These are phyloP conservation scores for Eulithis prunata DNA, from an alignment of 2,888 invertebrate species.

Conservation along the genomic window DNA sequence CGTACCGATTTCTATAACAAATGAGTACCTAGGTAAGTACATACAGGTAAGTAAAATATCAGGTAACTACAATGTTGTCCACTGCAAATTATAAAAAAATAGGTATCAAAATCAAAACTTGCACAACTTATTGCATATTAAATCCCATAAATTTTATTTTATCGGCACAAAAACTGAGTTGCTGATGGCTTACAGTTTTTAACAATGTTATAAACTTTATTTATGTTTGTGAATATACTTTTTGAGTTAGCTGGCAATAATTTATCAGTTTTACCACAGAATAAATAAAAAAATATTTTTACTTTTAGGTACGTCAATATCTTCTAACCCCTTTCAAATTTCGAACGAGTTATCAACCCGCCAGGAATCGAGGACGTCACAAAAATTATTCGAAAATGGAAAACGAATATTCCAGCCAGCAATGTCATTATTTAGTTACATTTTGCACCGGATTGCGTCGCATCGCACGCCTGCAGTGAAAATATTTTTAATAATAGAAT, in stretches of 20 bases:
- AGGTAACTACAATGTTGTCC: too few species aligned
- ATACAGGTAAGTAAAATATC: too few species aligned
- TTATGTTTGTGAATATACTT: slow-evolving; percentile 32
- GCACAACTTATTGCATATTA: neutral
- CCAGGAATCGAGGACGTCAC: slow-evolving; percentile 5
- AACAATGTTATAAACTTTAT: slow-evolving; percentile 13
- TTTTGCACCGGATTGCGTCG: slow-evolving; percentile 22
- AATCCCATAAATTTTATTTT: slow-evolving; percentile 11
- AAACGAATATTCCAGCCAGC: slow-evolving; percentile 23
- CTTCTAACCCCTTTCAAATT: slow-evolving; percentile 4
- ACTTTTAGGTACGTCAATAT: neutral
- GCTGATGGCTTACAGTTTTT: slow-evolving; percentile 11
- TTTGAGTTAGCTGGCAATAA: too few species aligned
- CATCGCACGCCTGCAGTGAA: slow-evolving; percentile 32
- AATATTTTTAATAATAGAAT: slow-evolving; percentile 41
- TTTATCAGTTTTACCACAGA: too few species aligned
- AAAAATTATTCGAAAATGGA: slow-evolving; percentile 26
- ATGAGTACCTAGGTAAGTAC: too few species aligned
- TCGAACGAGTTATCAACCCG: slow-evolving; percentile 20
- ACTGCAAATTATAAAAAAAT: too few species aligned
- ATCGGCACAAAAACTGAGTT: slow-evolving; percentile 29
- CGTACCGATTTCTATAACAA: neutral
- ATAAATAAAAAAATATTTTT: too few species aligned
- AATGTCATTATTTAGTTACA: slow-evolving; percentile 27
- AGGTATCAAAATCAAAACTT: too few species aligned